Conservation (phyloP, 2,113 vertebrate species). For the Alexandromys fortis region DNA sequence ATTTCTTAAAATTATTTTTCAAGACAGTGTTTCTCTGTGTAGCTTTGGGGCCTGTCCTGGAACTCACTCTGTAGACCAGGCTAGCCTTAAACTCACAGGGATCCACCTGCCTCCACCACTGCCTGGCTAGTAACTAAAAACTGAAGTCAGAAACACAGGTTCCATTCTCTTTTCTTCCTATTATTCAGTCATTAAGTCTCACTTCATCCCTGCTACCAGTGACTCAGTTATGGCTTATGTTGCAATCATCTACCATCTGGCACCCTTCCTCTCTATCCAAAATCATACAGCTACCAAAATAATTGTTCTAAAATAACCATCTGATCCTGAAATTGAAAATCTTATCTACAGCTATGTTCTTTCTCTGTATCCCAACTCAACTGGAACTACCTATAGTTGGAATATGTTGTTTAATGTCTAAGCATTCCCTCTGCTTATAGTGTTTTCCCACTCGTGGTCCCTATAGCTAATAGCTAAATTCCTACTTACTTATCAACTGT, state of each 20-base stretch:
- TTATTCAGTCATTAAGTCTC: background rate
- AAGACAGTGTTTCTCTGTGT: no score
- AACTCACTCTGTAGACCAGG: no score
- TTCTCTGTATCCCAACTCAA: background rate
- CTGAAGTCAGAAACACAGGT: background rate
- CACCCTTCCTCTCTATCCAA: background rate
- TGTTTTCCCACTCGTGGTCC: background rate
- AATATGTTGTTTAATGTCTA: background rate
- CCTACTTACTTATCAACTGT: background rate
- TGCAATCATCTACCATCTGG: background rate
- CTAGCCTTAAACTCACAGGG: no score
- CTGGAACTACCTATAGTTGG: conserved; percentile 1
- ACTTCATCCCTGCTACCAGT: background rate
- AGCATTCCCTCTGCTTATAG: conserved; percentile 26
- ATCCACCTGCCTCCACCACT: no score
- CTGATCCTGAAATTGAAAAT: background rate
- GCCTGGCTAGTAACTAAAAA: background rate
- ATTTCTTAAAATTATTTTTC: no score
- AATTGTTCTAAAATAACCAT: background rate
- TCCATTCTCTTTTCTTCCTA: background rate
- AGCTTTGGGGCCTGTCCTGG: no score
- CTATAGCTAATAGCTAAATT: background rate
- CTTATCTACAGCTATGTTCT: background rate
- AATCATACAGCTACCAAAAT: background rate
- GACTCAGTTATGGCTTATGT: background rate